Percentiles rank a stretch among this genome's conserved stretches.
Evolutionary conservation across 2,797 vertebrate species (phyloP).

Genomic region (Nasua narica): DNA sequence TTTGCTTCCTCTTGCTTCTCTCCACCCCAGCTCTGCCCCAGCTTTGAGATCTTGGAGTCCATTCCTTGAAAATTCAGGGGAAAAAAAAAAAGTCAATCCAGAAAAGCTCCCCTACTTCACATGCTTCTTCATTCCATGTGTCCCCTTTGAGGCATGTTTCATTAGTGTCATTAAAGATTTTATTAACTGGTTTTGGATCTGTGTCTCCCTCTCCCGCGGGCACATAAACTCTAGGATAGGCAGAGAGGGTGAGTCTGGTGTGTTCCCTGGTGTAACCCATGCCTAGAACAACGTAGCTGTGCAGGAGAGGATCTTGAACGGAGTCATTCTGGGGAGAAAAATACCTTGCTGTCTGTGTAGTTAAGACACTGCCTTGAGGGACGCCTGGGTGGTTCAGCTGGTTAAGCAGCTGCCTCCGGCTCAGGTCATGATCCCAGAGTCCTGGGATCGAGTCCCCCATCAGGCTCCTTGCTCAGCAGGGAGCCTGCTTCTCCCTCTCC

Average conservation of each 20-base stretch:
- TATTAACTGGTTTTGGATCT: background rate
- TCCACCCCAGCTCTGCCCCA: background rate
- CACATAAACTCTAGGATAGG: background rate
- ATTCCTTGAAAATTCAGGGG: background rate
- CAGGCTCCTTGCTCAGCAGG: too few relatives aligned
- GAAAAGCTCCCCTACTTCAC: background rate
- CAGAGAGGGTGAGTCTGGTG: background rate
- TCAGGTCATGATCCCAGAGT: too few relatives aligned
- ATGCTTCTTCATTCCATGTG: rapidly evolving
- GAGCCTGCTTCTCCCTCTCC: too few relatives aligned
- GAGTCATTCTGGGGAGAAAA: background rate
- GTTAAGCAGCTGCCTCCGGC: too few relatives aligned
- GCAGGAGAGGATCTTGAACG: background rate
- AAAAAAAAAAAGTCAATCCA: background rate
- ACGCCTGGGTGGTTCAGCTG: too few relatives aligned
- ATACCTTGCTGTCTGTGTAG: background rate
- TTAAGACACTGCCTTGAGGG: background rate
- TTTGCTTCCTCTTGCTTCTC: background rate
- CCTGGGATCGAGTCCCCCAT: too few relatives aligned
- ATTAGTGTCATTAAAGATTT: background rate
- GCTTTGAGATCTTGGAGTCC: background rate
- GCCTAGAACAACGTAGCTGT: background rate
- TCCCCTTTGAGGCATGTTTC: background rate
- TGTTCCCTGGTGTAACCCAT: too few relatives aligned
- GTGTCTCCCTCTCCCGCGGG: background rate